Evolutionary conservation across 1,140 invertebrate genomes (phyloP).

Genomic region (Drosophila malerkotliana): DNA sequence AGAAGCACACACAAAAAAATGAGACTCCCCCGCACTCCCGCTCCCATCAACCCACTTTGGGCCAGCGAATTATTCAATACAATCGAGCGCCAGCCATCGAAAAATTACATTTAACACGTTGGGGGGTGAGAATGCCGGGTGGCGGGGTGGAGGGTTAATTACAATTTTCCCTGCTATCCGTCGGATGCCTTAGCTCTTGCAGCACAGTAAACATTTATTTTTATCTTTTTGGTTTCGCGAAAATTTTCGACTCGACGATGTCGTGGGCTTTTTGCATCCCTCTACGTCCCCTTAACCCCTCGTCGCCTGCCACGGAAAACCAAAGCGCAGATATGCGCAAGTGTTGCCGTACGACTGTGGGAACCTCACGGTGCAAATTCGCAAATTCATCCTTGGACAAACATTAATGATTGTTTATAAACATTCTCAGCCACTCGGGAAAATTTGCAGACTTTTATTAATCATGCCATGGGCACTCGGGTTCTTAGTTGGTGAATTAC

Average conservation of each 20-base stretch:
- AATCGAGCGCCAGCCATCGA: conserved; percentile 54
- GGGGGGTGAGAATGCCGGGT: background rate
- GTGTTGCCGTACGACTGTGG: conserved; percentile 5
- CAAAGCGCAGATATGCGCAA: conserved; percentile 16
- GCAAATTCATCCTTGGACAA: conserved; percentile 4
- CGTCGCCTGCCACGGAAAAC: conserved; percentile 16
- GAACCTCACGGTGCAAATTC: conserved; percentile 3
- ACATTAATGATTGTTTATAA: conserved; percentile 48
- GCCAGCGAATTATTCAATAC: conserved; percentile 73
- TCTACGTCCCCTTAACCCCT: conserved; percentile 22
- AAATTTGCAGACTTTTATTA: conserved; percentile 37
- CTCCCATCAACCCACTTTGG: conserved; percentile 9
- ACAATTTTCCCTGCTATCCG: conserved; percentile 37
- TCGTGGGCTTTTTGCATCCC: conserved; percentile 73
- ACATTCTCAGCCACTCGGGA: conserved; percentile 32
- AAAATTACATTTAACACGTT: conserved; percentile 46
- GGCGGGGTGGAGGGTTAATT: conserved; percentile 33
- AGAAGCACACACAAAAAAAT: conserved; percentile 57
- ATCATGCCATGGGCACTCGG: conserved; percentile 35
- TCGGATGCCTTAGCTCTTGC: conserved; percentile 27
- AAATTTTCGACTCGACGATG: conserved; percentile 80
- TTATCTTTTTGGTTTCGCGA: conserved; percentile 77
- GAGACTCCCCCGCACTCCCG: conserved; percentile 26
- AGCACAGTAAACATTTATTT: conserved; percentile 79
- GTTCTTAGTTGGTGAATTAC: conserved; percentile 24